Base-by-base conservation (phyloP, 2,797 vertebrate genomes). In the Sebastiscus tertius region DNA sequence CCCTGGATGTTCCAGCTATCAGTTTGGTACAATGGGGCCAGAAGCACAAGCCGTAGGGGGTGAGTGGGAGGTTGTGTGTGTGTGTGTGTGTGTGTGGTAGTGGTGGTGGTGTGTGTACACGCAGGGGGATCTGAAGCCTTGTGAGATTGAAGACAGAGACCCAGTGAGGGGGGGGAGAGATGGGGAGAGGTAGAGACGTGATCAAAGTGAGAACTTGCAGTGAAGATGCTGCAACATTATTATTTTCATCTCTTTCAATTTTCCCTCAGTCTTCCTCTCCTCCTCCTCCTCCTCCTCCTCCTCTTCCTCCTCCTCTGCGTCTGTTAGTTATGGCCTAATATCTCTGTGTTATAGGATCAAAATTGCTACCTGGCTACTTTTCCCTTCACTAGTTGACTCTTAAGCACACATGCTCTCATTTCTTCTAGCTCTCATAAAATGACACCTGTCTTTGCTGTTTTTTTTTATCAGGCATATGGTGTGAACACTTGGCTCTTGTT, bases 1-100 rank as follows among this genome's bases (percentile, higher is more conserved):
- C 89, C 82, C 92, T 87, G 90, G 81, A 94, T 95, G 90, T 88
- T 94, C 77, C 31, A 81, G 87, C 85, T 93, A 94, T 94, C 93
- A 87, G 85, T 36, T 66, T 42, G 79, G 82, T 92, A 87, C 84
- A 89, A 90, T 86, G 83, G 71, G 87, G 90, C 82, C 77, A 82
- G 88, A 62, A 87, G 81, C 75, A 72, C 83, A 89, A 82, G 80
- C 74, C 3, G 6, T 65, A 63, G 86, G 70, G 81, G 88, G 79
- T 77, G 86, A 87, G 90, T 87, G 78, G 86, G 89, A 85, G 86
- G 81, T 8, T 79, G 68, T 22, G 71, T 87, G 84, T 77, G 64
- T 82, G 39, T 76, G 61, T 70, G 49, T 81, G 22, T 76, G 77
- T 74, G 66, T 73, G 61, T 56, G 70, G 49, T 52, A 20, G 20